These are phyloP conservation scores for Fistularia tabacaria DNA, from an alignment of 2,797 vertebrate genomes.

Conservation along the genomic window DNA sequence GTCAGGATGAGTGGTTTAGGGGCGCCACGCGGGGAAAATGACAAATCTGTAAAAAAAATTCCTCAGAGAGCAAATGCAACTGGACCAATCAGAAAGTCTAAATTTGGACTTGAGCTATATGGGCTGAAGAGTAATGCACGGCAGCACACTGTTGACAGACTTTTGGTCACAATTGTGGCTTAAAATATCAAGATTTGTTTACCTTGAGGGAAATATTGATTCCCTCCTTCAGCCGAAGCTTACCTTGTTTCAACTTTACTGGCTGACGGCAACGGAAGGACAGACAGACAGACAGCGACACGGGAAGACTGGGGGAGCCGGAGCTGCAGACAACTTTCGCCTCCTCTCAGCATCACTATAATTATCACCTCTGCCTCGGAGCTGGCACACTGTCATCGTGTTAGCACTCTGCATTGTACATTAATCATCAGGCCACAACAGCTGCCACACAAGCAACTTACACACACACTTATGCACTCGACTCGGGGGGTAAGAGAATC, in stretches of 20 bases:
- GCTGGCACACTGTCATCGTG: slow-evolving; percentile 64
- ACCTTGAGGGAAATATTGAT: background rate
- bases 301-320: slow-evolving; percentile 39
- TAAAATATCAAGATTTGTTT: too few relatives aligned
- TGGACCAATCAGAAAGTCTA: too few relatives aligned
- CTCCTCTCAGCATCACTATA: slow-evolving; percentile 52
- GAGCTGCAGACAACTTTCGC: slow-evolving; percentile 44
- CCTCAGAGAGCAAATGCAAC: too few relatives aligned
- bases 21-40: too few relatives aligned
- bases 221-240: background rate
- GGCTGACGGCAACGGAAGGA: too few relatives aligned
- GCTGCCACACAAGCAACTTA: slow-evolving; percentile 25
- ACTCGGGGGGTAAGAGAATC: too few relatives aligned
- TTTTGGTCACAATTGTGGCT: too few relatives aligned
- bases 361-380: slow-evolving; percentile 63
- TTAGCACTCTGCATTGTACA: slow-evolving; percentile 60
- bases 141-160: too few relatives aligned
- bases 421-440: slow-evolving; percentile 50
- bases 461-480: slow-evolving; percentile 8
- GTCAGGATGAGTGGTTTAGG: too few relatives aligned
- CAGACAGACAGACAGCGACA: slow-evolving; percentile 25
- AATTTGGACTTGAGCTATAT: too few relatives aligned
- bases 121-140: too few relatives aligned
- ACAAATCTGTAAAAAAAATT: too few relatives aligned
- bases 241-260: background rate